Evolutionary conservation across 1,140 invertebrate genomes (phyloP).

Genomic region (Berghia stephanieae): DNA sequence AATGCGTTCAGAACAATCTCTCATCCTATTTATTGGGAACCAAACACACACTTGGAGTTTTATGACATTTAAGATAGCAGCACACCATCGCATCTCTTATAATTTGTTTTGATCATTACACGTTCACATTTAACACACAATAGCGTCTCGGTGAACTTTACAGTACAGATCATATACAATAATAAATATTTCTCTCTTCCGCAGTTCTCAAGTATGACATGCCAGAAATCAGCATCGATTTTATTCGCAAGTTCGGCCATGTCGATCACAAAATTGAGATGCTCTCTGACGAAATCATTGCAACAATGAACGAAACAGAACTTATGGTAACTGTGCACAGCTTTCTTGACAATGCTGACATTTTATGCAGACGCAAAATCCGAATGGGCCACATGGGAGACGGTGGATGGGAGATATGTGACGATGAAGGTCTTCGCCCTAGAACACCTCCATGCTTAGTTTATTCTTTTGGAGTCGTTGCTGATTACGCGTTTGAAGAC

Average conservation of each 20-base stretch:
- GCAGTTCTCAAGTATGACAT: slow-evolving; percentile 15
- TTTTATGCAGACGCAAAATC: slow-evolving; percentile 41
- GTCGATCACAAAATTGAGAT: slow-evolving; percentile 6
- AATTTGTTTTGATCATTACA: too few species aligned
- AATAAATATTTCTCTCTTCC: background rate
- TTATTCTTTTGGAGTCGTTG: slow-evolving; percentile 48
- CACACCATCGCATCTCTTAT: background rate
- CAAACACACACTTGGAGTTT: background rate
- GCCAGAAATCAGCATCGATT: slow-evolving; percentile 1
- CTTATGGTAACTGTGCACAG: slow-evolving; percentile 35
- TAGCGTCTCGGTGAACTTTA: background rate
- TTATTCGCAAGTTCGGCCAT: background rate
- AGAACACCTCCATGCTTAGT: slow-evolving; percentile 38
- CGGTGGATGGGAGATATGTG: slow-evolving; percentile 56
- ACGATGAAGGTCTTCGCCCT: slow-evolving; percentile 44
- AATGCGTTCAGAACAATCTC: too few species aligned
- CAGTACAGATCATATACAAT: background rate
- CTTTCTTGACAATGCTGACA: slow-evolving; percentile 48
- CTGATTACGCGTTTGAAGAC: background rate
- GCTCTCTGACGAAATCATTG: background rate
- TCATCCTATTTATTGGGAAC: too few species aligned
- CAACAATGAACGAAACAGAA: slow-evolving; percentile 7
- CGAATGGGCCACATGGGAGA: slow-evolving; percentile 47
- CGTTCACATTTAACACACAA: too few species aligned
- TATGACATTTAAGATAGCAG: background rate